Percentiles rank a stretch among this genome's conserved stretches.
Conservation (phyloP, 2,113 vertebrate species). For the Oncorhynchus gorbuscha region DNA sequence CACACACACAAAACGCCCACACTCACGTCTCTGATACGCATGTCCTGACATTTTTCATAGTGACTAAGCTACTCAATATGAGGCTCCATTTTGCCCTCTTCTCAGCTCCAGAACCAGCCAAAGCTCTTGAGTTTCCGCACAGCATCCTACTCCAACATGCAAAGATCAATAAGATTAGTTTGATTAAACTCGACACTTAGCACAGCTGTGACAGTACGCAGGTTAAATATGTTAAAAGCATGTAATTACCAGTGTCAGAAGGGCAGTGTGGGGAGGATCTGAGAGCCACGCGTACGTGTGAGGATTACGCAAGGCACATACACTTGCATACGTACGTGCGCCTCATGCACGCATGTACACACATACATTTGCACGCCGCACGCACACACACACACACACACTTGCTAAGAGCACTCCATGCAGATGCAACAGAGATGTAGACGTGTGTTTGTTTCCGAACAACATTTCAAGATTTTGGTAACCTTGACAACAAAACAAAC, state of each 20-base stretch:
- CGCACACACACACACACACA: no score
- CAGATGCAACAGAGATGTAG: background rate
- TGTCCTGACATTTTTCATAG: no score
- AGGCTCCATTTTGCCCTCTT: background rate
- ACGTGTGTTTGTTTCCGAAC: no score
- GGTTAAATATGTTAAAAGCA: slow-evolving; percentile 3
- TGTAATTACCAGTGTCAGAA: background rate
- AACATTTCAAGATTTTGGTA: no score
- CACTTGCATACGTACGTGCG: no score
- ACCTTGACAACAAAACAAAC: no score
- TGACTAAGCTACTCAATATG: no score
- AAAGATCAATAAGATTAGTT: background rate
- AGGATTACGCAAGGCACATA: no score
- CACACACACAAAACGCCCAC: background rate
- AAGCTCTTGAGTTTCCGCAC: background rate
- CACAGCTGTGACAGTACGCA: slow-evolving; percentile 3
- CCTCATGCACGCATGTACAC: no score
- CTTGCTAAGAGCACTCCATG: background rate
- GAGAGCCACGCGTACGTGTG: no score
- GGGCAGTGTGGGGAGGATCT: background rate
- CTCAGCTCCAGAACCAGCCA: background rate
- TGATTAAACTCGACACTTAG: background rate
- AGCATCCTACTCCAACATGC: background rate
- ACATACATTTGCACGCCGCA: no score
- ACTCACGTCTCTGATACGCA: background rate